These are phyloP conservation scores for Pelobates cultripes DNA, from an alignment of 2,797 vertebrate species.

Conservation along the genomic window DNA sequence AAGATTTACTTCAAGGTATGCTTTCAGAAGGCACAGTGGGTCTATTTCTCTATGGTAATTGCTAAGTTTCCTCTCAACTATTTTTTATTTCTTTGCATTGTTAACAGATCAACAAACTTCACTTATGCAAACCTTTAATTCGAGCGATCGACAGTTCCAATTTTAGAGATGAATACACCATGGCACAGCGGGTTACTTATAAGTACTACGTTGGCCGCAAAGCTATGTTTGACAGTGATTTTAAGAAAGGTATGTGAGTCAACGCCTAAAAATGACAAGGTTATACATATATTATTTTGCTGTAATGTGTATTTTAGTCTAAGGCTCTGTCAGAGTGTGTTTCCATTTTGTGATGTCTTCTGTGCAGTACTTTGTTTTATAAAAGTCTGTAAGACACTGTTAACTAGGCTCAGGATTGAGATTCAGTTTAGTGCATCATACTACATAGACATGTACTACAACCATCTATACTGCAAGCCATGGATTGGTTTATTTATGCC, in stretches of 20 bases:
- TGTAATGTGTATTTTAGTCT: no score
- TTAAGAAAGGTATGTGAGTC: constrained; percentile 82
- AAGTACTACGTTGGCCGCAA: constrained; percentile 95
- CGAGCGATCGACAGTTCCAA: constrained; percentile 96
- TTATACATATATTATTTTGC: no score
- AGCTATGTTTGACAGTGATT: constrained; percentile 98
- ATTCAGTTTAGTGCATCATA: no score
- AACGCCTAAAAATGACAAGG: background rate
- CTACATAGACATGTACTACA: no score
- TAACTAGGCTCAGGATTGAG: background rate
- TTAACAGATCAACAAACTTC: constrained; percentile 92
- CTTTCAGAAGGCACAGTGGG: background rate
- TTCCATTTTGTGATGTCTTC: no score
- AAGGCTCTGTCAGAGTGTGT: no score
- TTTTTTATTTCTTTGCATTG: background rate
- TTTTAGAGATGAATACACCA: constrained; percentile 91
- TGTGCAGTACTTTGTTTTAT: background rate
- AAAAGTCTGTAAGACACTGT: background rate
- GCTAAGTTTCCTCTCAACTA: background rate
- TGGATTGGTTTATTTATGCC: no score
- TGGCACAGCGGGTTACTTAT: constrained; percentile 92
- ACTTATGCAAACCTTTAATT: constrained; percentile 94
- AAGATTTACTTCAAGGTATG: constrained; percentile 98
- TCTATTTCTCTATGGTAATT: no score
- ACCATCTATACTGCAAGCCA: no score